phyloP scores from a whole-genome alignment of 2,797 vertebrate species.

The Eospalax fontanierii region DNA sequence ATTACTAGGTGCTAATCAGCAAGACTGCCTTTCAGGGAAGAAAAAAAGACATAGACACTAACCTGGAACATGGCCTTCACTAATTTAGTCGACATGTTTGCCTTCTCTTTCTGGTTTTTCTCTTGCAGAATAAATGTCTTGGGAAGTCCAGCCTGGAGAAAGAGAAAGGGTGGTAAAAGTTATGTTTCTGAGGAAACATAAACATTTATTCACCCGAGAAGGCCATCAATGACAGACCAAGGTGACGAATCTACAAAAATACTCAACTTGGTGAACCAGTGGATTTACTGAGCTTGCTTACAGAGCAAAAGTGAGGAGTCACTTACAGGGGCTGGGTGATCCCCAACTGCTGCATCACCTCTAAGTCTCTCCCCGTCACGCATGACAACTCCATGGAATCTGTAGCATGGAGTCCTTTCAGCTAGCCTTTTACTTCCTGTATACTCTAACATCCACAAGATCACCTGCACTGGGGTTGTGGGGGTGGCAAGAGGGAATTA shows the following conservation, averaged over 20 bases:
- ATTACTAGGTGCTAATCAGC: not conserved
- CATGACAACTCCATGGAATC: not conserved
- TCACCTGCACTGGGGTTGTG: not conserved
- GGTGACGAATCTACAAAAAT: not conserved
- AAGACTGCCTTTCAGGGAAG: not conserved
- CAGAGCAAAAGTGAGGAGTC: not conserved
- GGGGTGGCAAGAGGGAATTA: not conserved
- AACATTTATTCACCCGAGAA: not conserved
- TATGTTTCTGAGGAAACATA: not conserved
- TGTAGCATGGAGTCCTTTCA: not conserved
- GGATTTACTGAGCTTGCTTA: not conserved
- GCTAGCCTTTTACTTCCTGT: not conserved
- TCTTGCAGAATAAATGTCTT: slow-evolving; percentile 27
- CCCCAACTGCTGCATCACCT: not conserved
- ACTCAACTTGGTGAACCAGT: not conserved
- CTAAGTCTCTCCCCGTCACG: not conserved
- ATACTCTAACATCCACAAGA: not conserved
- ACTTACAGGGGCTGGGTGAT: not conserved
- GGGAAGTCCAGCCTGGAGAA: not conserved
- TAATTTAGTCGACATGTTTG: not conserved
- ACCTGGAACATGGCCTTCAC: slow-evolving; percentile 59
- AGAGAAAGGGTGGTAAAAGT: not conserved
- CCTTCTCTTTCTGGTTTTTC: not conserved
- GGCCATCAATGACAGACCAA: not conserved
- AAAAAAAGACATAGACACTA: not conserved